Evolutionary conservation across 2,888 invertebrate species (phyloP).

Genomic region (Meteorus colon): DNA sequence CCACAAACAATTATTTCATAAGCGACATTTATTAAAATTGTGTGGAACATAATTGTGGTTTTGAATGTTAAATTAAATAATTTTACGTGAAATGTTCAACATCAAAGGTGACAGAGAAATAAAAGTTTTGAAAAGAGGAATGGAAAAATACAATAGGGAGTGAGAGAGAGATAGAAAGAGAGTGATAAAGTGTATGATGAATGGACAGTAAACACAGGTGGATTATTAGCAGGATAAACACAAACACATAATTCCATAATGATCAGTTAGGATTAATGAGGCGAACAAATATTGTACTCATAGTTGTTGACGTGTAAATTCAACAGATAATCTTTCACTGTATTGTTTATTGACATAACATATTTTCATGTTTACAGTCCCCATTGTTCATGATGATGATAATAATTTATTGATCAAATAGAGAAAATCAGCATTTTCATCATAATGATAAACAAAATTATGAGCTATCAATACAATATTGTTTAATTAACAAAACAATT

Average conservation of each 20-base stretch:
- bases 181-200: background rate
- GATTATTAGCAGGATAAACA: background rate
- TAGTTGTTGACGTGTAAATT: background rate
- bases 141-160: background rate
- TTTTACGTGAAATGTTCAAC: background rate
- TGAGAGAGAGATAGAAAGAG: too few species aligned
- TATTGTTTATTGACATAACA: background rate
- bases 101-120: background rate
- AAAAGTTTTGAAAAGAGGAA: background rate
- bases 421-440: background rate
- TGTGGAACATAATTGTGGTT: background rate
- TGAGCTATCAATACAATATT: background rate
- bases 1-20: too few species aligned
- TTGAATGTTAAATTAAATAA: background rate
- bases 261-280: background rate
- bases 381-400: background rate
- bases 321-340: background rate
- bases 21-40: background rate
- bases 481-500: background rate
- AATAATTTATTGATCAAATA: background rate
- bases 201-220: background rate
- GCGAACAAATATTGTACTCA: background rate
- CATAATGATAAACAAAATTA: background rate
- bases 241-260: background rate
- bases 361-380: background rate